Conservation (phyloP, 2,113 vertebrate genomes). For the Promerops cafer region DNA sequence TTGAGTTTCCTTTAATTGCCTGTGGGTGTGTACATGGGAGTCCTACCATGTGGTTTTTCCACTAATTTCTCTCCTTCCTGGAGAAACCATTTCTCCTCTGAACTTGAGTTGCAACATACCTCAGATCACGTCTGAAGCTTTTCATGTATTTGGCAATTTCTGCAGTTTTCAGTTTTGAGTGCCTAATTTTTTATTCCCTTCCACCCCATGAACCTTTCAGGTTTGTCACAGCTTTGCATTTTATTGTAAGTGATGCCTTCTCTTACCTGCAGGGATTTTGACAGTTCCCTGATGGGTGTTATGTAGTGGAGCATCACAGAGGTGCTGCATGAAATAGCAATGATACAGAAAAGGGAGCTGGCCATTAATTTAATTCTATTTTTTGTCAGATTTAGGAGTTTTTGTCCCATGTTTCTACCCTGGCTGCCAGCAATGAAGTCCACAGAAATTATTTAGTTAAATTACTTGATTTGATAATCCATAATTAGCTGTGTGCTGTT, state of each 20-base stretch:
- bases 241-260: not conserved
- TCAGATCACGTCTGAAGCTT: not conserved
- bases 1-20: not conserved
- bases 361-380: not conserved
- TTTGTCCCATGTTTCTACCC: not conserved
- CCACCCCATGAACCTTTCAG: not conserved
- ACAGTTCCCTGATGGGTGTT: not conserved
- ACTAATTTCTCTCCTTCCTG: not conserved
- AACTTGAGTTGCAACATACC: not conserved
- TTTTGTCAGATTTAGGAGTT: not conserved
- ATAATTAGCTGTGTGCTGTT: not conserved
- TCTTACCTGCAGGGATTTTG: not conserved
- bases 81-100: not conserved
- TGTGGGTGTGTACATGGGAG: not conserved
- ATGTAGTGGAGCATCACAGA: not conserved
- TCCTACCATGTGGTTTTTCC: not conserved
- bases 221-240: not conserved
- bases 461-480: not conserved
- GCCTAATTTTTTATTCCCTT: not conserved
- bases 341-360: not conserved
- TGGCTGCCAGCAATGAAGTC: not conserved
- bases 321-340: not conserved
- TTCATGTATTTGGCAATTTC: not conserved
- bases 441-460: not conserved
- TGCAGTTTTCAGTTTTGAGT: not conserved